phyloP scores from a whole-genome alignment of 2,888 invertebrate genomes.

The Anthophora plumipes region DNA sequence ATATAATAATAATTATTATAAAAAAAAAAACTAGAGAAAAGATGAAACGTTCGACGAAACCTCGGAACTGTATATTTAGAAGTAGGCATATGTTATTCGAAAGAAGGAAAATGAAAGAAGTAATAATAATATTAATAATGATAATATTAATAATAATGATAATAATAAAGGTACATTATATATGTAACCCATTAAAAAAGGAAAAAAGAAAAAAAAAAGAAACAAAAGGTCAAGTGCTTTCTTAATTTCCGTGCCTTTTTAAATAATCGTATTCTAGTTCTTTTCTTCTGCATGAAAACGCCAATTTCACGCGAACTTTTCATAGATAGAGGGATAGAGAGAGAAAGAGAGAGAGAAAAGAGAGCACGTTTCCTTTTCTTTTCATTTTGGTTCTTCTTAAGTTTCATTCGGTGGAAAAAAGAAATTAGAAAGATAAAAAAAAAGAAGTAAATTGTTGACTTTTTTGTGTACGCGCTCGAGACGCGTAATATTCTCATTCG shows the following conservation, averaged over 20 bases:
- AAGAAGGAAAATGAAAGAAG: slow-evolving; percentile 41
- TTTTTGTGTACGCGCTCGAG: slow-evolving; percentile 2
- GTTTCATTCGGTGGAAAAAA: neutral
- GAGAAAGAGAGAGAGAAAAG: neutral
- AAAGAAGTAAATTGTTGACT: neutral
- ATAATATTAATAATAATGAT: slow-evolving; percentile 34
- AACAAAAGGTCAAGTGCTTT: slow-evolving; percentile 75
- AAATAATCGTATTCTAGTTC: slow-evolving; percentile 55
- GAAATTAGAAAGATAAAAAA: neutral
- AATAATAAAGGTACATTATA: slow-evolving; percentile 62
- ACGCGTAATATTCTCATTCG: slow-evolving; percentile 20
- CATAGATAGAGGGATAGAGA: no score
- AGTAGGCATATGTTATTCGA: slow-evolving; percentile 74
- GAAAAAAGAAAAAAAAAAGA: slow-evolving; percentile 25
- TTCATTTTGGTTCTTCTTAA: neutral
- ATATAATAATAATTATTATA: slow-evolving; percentile 42
- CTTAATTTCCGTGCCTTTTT: slow-evolving; percentile 81
- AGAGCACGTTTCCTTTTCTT: slow-evolving; percentile 48
- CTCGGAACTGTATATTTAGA: slow-evolving; percentile 76
- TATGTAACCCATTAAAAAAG: slow-evolving; percentile 67
- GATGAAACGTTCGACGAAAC: slow-evolving; percentile 56
- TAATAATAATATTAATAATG: slow-evolving; percentile 21
- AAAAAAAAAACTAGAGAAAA: slow-evolving; percentile 30
- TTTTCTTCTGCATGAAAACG: slow-evolving; percentile 64
- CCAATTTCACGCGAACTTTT: slow-evolving; percentile 27